These are phyloP conservation scores for Daptonema setosum DNA, from an alignment of 2,888 invertebrate genomes.

Conservation along the genomic window DNA sequence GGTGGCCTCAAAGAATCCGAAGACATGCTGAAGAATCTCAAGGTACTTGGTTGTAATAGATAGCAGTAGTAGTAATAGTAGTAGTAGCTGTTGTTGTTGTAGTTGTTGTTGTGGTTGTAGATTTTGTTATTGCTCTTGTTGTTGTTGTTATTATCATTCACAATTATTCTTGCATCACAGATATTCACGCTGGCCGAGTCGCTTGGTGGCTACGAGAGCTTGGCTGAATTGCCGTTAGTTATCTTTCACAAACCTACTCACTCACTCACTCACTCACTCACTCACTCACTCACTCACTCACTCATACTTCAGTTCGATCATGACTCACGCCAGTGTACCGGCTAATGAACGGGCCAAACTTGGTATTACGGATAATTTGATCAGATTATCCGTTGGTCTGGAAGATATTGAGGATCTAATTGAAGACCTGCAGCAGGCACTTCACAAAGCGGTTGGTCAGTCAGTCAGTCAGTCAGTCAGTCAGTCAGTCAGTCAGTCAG, in stretches of 20 bases:
- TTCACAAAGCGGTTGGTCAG: conserved; percentile 35
- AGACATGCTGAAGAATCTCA: conserved; percentile 48
- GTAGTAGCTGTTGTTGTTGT: too few species aligned
- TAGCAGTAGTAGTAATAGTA: neutral
- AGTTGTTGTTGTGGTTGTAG: too few species aligned
- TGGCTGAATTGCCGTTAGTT: conserved; percentile 57
- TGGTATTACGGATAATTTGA: conserved; percentile 59
- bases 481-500: too few species aligned
- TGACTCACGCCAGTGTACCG: conserved; percentile 86
- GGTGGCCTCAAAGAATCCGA: conserved; percentile 50
- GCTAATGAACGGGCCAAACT: conserved; percentile 45
- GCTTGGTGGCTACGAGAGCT: conserved; percentile 77
- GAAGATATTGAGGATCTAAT: conserved; percentile 67
- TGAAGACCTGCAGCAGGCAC: conserved; percentile 56
- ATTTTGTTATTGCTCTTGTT: too few species aligned
- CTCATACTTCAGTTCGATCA: conserved; percentile 42
- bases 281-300: too few species aligned
- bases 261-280: too few species aligned
- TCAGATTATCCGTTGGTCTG: conserved; percentile 69
- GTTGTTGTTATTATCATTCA: too few species aligned
- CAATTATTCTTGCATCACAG: conserved; percentile 11
- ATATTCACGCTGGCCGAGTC: conserved; percentile 72
- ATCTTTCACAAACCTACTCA: too few species aligned
- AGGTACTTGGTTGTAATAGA: conserved; percentile 27
- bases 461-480: too few species aligned